phyloP scores from a whole-genome alignment of 2,797 vertebrate species.

The Periophthalmus magnuspinnatus region DNA sequence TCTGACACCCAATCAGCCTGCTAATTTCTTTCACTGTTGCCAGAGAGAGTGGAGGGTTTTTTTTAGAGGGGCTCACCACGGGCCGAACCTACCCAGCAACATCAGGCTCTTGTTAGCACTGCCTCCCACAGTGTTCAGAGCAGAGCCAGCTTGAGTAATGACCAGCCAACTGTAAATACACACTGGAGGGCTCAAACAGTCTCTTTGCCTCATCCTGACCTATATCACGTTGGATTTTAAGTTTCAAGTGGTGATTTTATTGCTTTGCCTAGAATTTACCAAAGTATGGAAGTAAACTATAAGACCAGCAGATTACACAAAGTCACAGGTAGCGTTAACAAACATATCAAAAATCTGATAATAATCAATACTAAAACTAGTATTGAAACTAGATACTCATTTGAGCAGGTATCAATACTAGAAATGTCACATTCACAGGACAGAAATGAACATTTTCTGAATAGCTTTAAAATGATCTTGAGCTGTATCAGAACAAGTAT shows the following conservation, averaged over 20 bases:
- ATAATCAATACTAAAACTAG: too few relatives aligned
- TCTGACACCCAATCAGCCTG: slow-evolving; percentile 73
- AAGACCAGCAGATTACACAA: too few relatives aligned
- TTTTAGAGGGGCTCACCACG: slow-evolving; percentile 50
- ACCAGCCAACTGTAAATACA: slow-evolving; percentile 25
- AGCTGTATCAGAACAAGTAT: too few relatives aligned
- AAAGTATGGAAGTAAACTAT: too few relatives aligned
- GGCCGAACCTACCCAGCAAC: slow-evolving; percentile 64
- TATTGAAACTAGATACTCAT: too few relatives aligned
- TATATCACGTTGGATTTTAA: neutral
- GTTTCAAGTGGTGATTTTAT: neutral
- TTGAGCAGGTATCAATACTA: too few relatives aligned
- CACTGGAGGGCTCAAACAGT: neutral
- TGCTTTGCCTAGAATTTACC: too few relatives aligned
- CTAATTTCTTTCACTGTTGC: slow-evolving; percentile 82
- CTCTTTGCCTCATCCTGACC: slow-evolving; percentile 26
- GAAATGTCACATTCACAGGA: too few relatives aligned
- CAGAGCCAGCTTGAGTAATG: slow-evolving; percentile 23
- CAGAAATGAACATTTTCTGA: too few relatives aligned
- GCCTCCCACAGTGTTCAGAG: slow-evolving; percentile 53
- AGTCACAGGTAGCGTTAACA: too few relatives aligned
- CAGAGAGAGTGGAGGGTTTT: slow-evolving; percentile 75
- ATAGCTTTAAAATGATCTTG: too few relatives aligned
- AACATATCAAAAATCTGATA: too few relatives aligned
- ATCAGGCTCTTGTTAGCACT: slow-evolving; percentile 55